Evolutionary conservation across 2,797 vertebrate species (phyloP).

Genomic region (Staurois parvus): DNA sequence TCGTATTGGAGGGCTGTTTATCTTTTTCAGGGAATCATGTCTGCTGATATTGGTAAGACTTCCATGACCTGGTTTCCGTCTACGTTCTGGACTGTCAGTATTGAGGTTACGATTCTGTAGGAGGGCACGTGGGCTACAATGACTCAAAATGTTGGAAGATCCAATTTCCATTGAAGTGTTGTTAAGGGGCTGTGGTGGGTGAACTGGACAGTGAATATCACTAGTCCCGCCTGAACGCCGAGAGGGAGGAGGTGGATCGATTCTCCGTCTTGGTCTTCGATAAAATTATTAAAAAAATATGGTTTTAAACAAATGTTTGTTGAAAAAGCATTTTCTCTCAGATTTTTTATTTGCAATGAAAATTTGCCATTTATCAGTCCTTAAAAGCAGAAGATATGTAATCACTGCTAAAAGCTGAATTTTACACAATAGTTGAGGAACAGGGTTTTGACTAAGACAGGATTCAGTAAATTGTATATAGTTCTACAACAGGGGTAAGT

Average conservation of each 20-base stretch:
- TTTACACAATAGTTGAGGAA: no score
- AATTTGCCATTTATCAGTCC: no score
- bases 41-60: constrained; percentile 94
- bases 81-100: constrained; percentile 89
- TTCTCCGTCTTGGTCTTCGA: constrained; percentile 89
- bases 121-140: constrained; percentile 88
- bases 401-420: no score
- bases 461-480: no score
- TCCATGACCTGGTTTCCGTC: constrained; percentile 87
- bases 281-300: constrained; percentile 12
- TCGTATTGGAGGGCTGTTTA: constrained; percentile 94
- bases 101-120: constrained; percentile 85
- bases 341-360: no score
- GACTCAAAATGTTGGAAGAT: constrained; percentile 82
- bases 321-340: no score
- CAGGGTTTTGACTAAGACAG: no score
- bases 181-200: constrained; percentile 81
- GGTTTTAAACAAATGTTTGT: neutral
- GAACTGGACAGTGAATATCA: constrained; percentile 88
- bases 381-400: no score
- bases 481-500: no score
- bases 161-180: constrained; percentile 85
- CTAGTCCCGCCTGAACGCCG: constrained; percentile 88
- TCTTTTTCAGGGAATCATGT: constrained; percentile 94
- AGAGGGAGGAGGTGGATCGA: constrained; percentile 84